phyloP scores from a whole-genome alignment of 2,113 vertebrate species.

The Scomber japonicus region DNA sequence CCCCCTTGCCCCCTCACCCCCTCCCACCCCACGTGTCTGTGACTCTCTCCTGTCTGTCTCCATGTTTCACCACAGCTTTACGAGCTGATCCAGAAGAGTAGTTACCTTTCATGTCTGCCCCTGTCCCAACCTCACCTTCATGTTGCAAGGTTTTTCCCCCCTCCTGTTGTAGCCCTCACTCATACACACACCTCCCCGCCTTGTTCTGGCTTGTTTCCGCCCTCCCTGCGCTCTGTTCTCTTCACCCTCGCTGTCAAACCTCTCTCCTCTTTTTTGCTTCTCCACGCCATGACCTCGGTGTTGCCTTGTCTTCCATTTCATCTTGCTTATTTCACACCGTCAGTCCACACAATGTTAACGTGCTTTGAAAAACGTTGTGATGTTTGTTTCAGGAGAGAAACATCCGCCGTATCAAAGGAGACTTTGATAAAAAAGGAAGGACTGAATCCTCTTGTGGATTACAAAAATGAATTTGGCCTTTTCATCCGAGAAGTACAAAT shows the following conservation, averaged over 20 bases:
- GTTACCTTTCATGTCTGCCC: background rate
- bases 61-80: background rate
- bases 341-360: background rate
- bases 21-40: background rate
- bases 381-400: conserved; percentile 51
- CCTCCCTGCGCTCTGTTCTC: conserved; percentile 43
- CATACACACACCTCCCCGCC: conserved; percentile 29
- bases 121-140: conserved; percentile 16
- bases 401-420: conserved; percentile 22
- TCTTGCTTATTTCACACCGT: background rate
- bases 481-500: conserved; percentile 4
- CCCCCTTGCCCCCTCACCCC: too few species aligned
- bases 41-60: background rate
- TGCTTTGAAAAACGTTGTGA: background rate
- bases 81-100: background rate
- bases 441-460: conserved; percentile 20
- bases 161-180: background rate
- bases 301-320: conserved; percentile 22
- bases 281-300: conserved; percentile 17
- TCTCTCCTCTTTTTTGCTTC: background rate
- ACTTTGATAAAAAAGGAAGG: conserved; percentile 14
- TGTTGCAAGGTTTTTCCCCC: background rate
- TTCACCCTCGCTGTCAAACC: conserved; percentile 43
- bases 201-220: conserved; percentile 75
- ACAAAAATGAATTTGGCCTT: conserved; percentile 51